phyloP scores from a whole-genome alignment of 2,797 vertebrate genomes.

The Macroramphosus scolopax region DNA sequence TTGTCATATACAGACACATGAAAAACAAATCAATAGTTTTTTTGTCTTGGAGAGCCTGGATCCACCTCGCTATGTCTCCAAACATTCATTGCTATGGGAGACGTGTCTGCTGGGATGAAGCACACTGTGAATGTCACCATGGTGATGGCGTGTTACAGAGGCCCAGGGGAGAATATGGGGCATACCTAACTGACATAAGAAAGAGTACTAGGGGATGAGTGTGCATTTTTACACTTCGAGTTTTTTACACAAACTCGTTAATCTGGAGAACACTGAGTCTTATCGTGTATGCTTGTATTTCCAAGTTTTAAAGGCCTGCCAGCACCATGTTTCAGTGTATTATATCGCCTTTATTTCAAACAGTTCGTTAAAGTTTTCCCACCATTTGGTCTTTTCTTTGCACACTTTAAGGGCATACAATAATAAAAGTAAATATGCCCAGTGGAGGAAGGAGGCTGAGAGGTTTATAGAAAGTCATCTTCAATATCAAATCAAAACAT shows the following conservation, averaged over 20 bases:
- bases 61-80: slow-evolving; percentile 3
- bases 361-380: no score
- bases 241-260: not conserved
- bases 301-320: no score
- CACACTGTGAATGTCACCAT: slow-evolving; percentile 48
- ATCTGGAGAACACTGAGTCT: not conserved
- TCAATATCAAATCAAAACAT: no score
- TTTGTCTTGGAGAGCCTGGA: slow-evolving; percentile 1
- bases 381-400: no score
- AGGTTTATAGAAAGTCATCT: no score
- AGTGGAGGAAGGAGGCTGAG: no score
- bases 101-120: slow-evolving; percentile 52
- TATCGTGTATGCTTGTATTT: not conserved
- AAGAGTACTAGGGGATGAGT: slow-evolving; percentile 3
- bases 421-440: no score
- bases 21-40: slow-evolving; percentile 19
- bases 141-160: slow-evolving; percentile 40
- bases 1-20: slow-evolving; percentile 1
- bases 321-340: no score
- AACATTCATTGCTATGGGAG: slow-evolving; percentile 57
- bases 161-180: slow-evolving; percentile 7
- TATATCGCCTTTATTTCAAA: no score
- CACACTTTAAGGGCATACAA: no score
- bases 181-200: slow-evolving; percentile 3
- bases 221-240: slow-evolving; percentile 1